Evolutionary conservation across 2,888 invertebrate species (phyloP), one percentile per base, ranked within the genome.

Genomic region (Bembecia ichneumoniformis): DNA sequence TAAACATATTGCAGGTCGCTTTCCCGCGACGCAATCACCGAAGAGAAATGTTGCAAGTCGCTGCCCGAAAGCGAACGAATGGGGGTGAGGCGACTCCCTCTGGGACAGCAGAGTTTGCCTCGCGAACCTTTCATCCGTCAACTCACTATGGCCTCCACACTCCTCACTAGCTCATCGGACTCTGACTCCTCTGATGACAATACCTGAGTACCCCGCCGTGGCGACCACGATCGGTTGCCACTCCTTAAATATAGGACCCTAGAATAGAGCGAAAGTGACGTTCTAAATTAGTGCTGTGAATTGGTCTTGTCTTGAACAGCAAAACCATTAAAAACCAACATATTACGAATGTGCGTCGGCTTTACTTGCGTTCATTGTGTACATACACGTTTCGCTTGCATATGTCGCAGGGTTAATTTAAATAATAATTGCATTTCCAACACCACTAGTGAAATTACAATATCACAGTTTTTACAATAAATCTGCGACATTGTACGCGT

Each of bases 21-120:
- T 58, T 89, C 89, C 43, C 87, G 92, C 58, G 91, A 92, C 72
- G 91, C 90, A 54, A 93, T 93, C 63, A 92, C 92, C 50, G 93
- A 93, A 81, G 93, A 93, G 68, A 90, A 90, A 69, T 88, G 87
- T 64, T 82, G 89, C 71, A 89, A 90, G 74, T 90, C 89, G 46
- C 71, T 90, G 57, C 91, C 91, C 47, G 90, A 90, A 59, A 90
- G 90, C 60, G 91, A 84, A 55, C 66, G 84, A 43, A 78, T 87
- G 79, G 80, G 84, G 40, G 69, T 88, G 1, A 77, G 89, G 3
- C 82, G 89, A 13, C 74, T 84, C 11, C 88, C 90, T 0, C 67
- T 90, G 36, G 80, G 90, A 43, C 89, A 90, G 47, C 89, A 89
- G 61, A 82, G 89, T 59, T 87, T 88, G 13, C 90, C 89, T 17